These are phyloP conservation scores for Apotomis capreana DNA, from an alignment of 2,888 invertebrate genomes.

Conservation along the genomic window DNA sequence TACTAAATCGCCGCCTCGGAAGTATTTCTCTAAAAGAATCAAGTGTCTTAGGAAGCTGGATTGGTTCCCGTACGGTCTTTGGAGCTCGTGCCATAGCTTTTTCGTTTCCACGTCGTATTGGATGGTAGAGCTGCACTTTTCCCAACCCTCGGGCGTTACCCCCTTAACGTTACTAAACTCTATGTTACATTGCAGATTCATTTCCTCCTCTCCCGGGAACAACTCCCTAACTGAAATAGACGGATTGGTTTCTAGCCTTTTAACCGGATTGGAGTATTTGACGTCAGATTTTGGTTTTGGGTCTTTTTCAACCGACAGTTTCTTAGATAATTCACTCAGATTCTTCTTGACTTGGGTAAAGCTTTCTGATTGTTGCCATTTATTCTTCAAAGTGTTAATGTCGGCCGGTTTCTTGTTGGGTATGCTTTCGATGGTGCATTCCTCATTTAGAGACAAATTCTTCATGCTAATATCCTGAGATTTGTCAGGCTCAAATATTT, in stretches of 20 bases:
- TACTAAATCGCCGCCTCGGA: constrained; percentile 90
- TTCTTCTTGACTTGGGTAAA: constrained; percentile 80
- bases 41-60: constrained; percentile 93
- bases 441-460: constrained; percentile 82
- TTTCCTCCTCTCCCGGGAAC: constrained; percentile 92
- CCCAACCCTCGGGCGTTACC: constrained; percentile 92
- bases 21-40: constrained; percentile 92
- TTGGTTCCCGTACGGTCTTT: constrained; percentile 94
- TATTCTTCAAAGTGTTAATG: constrained; percentile 78
- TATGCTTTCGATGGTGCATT: constrained; percentile 84
- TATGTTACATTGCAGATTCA: constrained; percentile 89
- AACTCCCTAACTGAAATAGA: constrained; percentile 92
- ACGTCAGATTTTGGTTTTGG: constrained; percentile 70
- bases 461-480: constrained; percentile 61
- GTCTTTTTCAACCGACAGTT: constrained; percentile 67
- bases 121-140: constrained; percentile 89
- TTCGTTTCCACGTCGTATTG: constrained; percentile 93
- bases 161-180: constrained; percentile 89
- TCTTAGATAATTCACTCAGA: constrained; percentile 76
- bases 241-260: constrained; percentile 88
- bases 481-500: constrained; percentile 61
- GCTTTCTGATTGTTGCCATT: constrained; percentile 80
- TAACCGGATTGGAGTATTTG: constrained; percentile 84
- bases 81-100: constrained; percentile 90
- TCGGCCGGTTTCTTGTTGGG: constrained; percentile 77